Conservation (phyloP, 1,140 invertebrate species). For the Rhizoglyphus robini region DNA sequence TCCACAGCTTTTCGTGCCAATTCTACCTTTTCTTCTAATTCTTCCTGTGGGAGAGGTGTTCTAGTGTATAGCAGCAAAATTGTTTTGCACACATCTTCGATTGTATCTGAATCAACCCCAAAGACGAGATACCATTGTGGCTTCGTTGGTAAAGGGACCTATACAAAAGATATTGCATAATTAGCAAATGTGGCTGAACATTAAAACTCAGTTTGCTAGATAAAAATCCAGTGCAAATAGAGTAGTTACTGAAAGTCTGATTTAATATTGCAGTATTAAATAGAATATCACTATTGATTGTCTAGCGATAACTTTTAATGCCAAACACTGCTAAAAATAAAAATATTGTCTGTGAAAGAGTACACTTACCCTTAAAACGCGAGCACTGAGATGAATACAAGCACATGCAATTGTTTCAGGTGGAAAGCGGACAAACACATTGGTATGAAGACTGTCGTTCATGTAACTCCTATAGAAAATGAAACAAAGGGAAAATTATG, state of each 20-base stretch:
- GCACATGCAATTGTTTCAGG: conserved; percentile 97
- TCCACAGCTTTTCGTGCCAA: conserved; percentile 56
- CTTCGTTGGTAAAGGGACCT: conserved; percentile 62
- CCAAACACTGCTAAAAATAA: neutral
- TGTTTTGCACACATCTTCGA: conserved; percentile 65
- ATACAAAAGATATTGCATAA: neutral
- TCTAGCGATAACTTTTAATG: neutral
- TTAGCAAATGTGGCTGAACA: conserved; percentile 16
- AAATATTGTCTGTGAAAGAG: neutral
- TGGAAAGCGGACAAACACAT: conserved; percentile 87
- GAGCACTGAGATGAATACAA: conserved; percentile 86
- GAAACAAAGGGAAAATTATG: conserved; percentile 15
- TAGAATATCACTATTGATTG: neutral
- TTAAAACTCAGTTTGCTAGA: conserved; percentile 20
- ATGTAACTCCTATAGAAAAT: conserved; percentile 70
- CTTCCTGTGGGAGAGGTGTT: conserved; percentile 57
- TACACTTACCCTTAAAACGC: conserved; percentile 51
- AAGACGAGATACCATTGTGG: conserved; percentile 82
- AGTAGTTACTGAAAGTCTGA: conserved; percentile 13
- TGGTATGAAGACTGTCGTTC: conserved; percentile 93
- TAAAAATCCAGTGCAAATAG: neutral
- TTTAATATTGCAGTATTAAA: conserved; percentile 8
- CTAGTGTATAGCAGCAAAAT: conserved; percentile 72
- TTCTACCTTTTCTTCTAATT: conserved; percentile 58
- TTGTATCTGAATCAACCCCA: conserved; percentile 61